These are phyloP conservation scores for Arctocebus calabarensis DNA, from an alignment of 2,797 vertebrate genomes.

Conservation along the genomic window DNA sequence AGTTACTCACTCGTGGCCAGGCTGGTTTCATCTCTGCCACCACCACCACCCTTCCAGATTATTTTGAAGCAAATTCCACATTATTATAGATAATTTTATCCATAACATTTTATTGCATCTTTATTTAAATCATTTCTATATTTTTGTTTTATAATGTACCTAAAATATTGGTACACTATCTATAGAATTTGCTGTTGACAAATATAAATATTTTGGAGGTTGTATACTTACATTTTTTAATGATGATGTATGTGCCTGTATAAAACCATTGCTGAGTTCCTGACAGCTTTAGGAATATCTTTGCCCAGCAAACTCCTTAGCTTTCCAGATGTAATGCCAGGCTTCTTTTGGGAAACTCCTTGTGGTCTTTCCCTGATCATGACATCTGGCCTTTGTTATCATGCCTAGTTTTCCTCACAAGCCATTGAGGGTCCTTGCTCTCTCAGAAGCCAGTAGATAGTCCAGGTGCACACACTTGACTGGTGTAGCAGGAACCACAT, in stretches of 20 bases:
- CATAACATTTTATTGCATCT: not conserved
- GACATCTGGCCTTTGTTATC: not conserved
- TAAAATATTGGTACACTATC: not conserved
- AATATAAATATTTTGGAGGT: not conserved
- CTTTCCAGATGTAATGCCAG: not conserved
- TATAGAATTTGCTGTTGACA: not conserved
- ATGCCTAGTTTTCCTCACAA: not conserved
- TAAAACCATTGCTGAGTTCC: not conserved
- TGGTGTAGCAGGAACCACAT: not conserved
- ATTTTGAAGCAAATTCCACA: slow-evolving; percentile 1
- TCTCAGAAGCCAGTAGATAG: not conserved
- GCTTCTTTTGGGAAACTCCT: not conserved
- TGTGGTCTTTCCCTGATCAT: not conserved
- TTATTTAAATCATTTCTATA: not conserved
- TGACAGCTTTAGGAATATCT: not conserved
- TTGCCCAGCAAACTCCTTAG: not conserved
- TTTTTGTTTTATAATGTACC: not conserved
- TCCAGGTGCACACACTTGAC: not conserved
- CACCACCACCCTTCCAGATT: not conserved
- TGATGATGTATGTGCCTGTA: not conserved
- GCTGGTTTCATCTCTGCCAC: not conserved
- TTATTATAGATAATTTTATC: not conserved
- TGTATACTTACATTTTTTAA: not conserved
- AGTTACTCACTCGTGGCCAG: not conserved
- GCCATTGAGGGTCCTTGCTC: not conserved